Evolutionary conservation across 2,113 vertebrate genomes (phyloP), one percentile per base, ranked within the genome.

Genomic region (Chaetodon trifascialis): DNA sequence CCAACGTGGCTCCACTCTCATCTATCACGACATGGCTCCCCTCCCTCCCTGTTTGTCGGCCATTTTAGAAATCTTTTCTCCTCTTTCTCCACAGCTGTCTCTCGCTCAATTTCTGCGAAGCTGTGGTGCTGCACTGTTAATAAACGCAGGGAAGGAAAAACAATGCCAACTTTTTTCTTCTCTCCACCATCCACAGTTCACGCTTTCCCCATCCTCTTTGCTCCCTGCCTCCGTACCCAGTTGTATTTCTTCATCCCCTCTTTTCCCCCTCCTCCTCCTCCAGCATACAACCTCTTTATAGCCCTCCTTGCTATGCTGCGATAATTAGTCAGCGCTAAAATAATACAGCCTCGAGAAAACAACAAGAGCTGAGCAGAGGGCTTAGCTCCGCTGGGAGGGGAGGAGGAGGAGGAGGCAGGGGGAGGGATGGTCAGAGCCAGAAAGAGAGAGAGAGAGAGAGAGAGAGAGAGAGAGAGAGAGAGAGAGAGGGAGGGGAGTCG

Each of bases 321-420:
- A 93, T 94, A 94, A 93, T 94, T 93, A 93, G 89, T 85, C 88
- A 86, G 86, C 42, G 55, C 91, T 88, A 88, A 91, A 93, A 93
- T 93, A 93, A 91, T 92, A 92, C 85, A 91, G 91, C 92, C 86
- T 73, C 21, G 4, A 91, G 91, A 88, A 91, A 93, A 92, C 88
- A 92, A 92, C 80, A 86, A 84, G 84, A 88, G 60, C 85, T 71
- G 83, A 87, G 86, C 83, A 73, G 68, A 89, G 88, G 91, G 89
- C 89, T 92, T 87, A 90, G 85, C 83, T 90, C 76, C 73, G 7
- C 84, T 69, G 68, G 85, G 88, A 87, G 73, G 80, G 36, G 42
- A 19, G 42, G 21, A 63, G 54, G 51, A 62, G 56, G 34, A 52
- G 30, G 55, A 30, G 36, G 23, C 36, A 56, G 51, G 49, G 23